Base-by-base conservation (phyloP, 2,113 vertebrate genomes). In the Hiodon tergisus region DNA sequence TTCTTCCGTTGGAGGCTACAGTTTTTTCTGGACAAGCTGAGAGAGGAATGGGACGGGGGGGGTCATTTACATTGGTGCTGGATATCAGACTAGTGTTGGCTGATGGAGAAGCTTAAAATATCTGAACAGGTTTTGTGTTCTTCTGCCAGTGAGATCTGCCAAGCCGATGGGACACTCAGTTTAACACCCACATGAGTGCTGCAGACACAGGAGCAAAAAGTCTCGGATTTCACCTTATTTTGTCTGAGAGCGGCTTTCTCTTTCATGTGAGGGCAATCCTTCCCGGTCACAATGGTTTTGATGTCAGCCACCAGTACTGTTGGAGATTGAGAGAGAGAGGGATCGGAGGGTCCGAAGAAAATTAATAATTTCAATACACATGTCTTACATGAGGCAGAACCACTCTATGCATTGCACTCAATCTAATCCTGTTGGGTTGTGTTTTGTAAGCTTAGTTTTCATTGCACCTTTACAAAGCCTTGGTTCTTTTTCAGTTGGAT, bases 241-340 rank as follows among this genome's bases (percentile, higher is more conserved):
- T 98, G 97, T 92, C 97, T 98, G 82, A 97, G 94, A 85, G 96
- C 96, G 88, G 96, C 96, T 87, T 98, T 99, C 85, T 99, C 97
- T 88, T 99, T 99, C 95, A 98, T 97, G 82, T 98, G 96, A 83
- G 96, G 97, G 83, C 97, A 99, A 87, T 99, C 97, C 82, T 99
- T 99, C 82, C 97, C 97, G 69, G 97, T 99, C 88, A 99, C 93
- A 83, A 99, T 92, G 72, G 97, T 95, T 93, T 99, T 99, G 88
- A 99, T 98, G 86, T 99, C 97, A 84, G 95, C 97, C 89, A 99
- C 96, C 16, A 96, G 94, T 88, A 99, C 97, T 99, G 91, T 66
- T 87, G 84, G 54, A 57, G 51, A n/a, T 6, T 14, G 53, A 13
- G 17, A 59, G 8, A 17, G 69, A 50, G 50, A 50, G n/a, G 13